A percentile compares a stretch with the other conserved stretches of the same genome.
phyloP scores from a whole-genome alignment of 2,888 invertebrate genomes.

The Hydropsyche betteni region DNA sequence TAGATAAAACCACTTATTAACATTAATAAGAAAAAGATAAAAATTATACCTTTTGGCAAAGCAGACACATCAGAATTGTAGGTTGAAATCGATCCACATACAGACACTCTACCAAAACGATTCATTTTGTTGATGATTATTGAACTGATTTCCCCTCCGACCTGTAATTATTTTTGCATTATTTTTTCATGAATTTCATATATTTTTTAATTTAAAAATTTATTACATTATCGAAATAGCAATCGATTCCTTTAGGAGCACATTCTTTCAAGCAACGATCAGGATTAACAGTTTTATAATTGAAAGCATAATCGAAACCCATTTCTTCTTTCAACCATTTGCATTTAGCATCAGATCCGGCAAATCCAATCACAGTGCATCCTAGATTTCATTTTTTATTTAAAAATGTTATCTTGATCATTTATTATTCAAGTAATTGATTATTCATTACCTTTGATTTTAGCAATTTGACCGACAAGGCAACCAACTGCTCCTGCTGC shows the following conservation, averaged over 20 bases:
- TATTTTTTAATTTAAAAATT: background rate
- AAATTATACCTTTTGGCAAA: slow-evolving; percentile 44
- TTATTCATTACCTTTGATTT: slow-evolving; percentile 66
- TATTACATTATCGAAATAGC: slow-evolving; percentile 79
- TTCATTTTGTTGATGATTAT: slow-evolving; percentile 71
- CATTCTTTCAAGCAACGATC: slow-evolving; percentile 65
- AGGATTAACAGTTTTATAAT: slow-evolving; percentile 74
- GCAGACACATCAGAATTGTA: slow-evolving; percentile 66
- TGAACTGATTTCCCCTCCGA: slow-evolving; percentile 73
- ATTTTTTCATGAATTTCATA: background rate
- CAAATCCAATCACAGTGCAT: slow-evolving; percentile 75
- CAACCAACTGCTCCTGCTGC: slow-evolving; percentile 81
- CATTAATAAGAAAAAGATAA: background rate
- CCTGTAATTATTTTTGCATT: slow-evolving; percentile 53
- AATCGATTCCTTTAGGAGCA: slow-evolving; percentile 77
- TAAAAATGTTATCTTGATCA: background rate
- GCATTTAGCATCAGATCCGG: slow-evolving; percentile 76
- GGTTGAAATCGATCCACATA: slow-evolving; percentile 72
- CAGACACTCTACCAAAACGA: slow-evolving; percentile 67
- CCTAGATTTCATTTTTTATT: slow-evolving; percentile 56
- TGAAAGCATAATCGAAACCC: slow-evolving; percentile 74
- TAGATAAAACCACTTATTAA: too few species aligned
- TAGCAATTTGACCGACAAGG: slow-evolving; percentile 79
- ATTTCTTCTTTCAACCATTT: slow-evolving; percentile 72
- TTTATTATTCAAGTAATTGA: background rate